Conservation (phyloP, 2,113 vertebrate species). For the Sinocyclocheilus rhinocerous region DNA sequence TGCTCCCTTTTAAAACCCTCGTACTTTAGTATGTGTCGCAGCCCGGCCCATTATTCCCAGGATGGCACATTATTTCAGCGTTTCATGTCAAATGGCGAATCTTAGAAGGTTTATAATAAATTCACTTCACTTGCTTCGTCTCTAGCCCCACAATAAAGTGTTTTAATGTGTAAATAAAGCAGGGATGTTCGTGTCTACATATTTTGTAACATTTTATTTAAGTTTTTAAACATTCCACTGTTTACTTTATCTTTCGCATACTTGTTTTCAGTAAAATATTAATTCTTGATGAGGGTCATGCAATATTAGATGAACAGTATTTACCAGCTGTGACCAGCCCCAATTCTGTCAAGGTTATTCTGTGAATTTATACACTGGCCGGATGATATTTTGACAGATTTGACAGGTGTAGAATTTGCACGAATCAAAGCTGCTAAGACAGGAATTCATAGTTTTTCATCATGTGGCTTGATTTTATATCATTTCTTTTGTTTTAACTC, state of each 20-base stretch:
- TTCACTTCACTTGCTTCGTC: slow-evolving; percentile 48
- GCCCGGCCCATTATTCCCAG: slow-evolving; percentile 32
- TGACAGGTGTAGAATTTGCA: slow-evolving; percentile 13
- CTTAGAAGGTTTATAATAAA: slow-evolving; percentile 59
- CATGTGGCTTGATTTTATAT: not conserved
- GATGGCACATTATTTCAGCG: slow-evolving; percentile 52
- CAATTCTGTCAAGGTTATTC: slow-evolving; percentile 31
- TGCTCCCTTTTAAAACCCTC: slow-evolving; percentile 30
- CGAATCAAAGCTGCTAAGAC: not conserved
- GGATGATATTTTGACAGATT: slow-evolving; percentile 31
- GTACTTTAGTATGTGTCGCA: slow-evolving; percentile 27
- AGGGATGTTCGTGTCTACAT: slow-evolving; percentile 46
- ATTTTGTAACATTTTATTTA: slow-evolving; percentile 37
- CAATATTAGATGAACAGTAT: not conserved
- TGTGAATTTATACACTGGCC: not conserved
- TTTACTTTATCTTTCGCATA: not conserved
- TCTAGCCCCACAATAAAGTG: slow-evolving; percentile 53
- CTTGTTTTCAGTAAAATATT: slow-evolving; percentile 18
- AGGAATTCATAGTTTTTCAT: not conserved
- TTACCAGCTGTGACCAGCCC: slow-evolving; percentile 1
- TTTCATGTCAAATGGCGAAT: slow-evolving; percentile 43
- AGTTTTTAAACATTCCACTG: not conserved
- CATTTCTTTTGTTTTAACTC: not conserved
- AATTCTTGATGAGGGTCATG: slow-evolving; percentile 34
- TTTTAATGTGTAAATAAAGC: slow-evolving; percentile 61